Evolutionary conservation across 2,113 vertebrate genomes (phyloP).

Genomic region (Climacteris rufus): DNA sequence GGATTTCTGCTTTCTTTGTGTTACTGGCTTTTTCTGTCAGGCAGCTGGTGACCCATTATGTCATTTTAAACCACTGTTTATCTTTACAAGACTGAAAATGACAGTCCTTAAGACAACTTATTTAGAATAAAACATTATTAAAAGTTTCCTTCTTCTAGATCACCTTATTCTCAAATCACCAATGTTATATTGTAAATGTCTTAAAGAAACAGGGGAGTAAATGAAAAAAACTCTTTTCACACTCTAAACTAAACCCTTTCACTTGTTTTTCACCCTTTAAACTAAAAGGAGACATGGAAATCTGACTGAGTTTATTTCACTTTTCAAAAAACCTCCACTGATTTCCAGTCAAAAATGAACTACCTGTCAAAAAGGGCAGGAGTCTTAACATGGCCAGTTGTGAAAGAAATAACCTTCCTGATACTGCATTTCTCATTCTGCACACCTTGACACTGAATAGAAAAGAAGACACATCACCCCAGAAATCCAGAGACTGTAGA

Average conservation of each 20-base stretch:
- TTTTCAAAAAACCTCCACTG: accelerated
- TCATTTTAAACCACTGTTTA: not conserved
- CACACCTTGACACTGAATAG: not conserved
- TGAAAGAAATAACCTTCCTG: not conserved
- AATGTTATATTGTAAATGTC: not conserved
- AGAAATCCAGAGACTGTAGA: not conserved
- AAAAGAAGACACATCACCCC: not conserved
- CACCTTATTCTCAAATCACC: not conserved
- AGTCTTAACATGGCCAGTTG: not conserved
- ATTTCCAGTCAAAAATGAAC: not conserved
- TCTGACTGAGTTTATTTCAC: not conserved
- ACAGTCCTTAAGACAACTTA: not conserved
- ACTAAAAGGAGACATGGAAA: not conserved
- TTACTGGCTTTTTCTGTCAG: not conserved
- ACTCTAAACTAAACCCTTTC: not conserved
- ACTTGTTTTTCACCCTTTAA: not conserved
- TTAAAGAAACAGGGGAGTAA: not conserved
- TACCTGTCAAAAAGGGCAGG: not conserved
- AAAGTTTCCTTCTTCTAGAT: not conserved
- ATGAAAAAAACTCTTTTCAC: not conserved
- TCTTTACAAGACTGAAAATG: not conserved
- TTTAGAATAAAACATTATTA: not conserved
- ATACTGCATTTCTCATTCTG: not conserved
- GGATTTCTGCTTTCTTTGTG: not conserved
- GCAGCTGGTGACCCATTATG: not conserved